phyloP scores from a whole-genome alignment of 2,888 invertebrate species.

The Dugesia japonica region DNA sequence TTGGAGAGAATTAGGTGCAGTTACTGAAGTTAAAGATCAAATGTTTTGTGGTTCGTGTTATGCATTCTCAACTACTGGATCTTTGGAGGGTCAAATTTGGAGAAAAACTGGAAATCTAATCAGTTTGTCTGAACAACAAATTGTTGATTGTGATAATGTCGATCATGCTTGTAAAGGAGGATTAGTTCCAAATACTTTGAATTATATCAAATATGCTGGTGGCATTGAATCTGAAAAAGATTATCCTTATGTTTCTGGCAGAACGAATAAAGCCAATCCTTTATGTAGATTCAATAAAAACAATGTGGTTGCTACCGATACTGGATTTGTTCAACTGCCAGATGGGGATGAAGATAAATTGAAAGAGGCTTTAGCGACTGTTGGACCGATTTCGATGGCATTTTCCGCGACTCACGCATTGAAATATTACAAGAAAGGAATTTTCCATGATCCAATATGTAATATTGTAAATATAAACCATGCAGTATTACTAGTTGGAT shows the following conservation, averaged over 20 bases:
- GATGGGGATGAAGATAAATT: constrained; percentile 38
- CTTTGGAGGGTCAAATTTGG: too few relatives aligned
- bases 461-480: constrained; percentile 48
- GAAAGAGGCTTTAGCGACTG: constrained; percentile 39
- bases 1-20: constrained; percentile 35
- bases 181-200: constrained; percentile 37
- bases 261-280: constrained; percentile 36
- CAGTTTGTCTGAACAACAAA: too few relatives aligned
- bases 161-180: constrained; percentile 76
- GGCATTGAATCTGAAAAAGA: constrained; percentile 41
- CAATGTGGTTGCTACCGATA: constrained; percentile 41
- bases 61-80: too few relatives aligned
- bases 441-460: too few relatives aligned
- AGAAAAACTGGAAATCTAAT: too few relatives aligned
- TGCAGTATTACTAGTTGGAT: constrained; percentile 50
- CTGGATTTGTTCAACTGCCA: constrained; percentile 43
- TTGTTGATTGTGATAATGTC: constrained; percentile 66
- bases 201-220: constrained; percentile 36
- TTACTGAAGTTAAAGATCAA: constrained; percentile 36
- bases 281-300: constrained; percentile 42
- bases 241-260: constrained; percentile 36
- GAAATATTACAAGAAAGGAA: too few relatives aligned
- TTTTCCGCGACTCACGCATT: constrained; percentile 36
- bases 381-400: constrained; percentile 39
- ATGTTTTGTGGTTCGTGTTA: constrained; percentile 50